Evolutionary conservation across 2,113 vertebrate species (phyloP), one percentile per base, ranked within the genome.

Genomic region (Gobius niger): DNA sequence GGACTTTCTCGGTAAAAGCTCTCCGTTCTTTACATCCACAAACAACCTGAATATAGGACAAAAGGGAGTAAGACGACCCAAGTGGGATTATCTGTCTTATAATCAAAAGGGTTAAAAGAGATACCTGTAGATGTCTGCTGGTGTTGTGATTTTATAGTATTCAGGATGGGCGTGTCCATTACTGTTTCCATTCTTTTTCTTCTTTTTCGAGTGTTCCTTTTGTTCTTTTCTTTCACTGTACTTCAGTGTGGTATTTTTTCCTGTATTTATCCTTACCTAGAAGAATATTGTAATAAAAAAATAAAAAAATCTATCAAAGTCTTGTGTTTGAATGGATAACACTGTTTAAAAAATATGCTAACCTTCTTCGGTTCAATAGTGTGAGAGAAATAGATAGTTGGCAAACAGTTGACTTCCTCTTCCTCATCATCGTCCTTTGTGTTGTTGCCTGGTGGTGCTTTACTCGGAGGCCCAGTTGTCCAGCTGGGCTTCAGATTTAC

Each of bases 191-290:
- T 92, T 97, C 85, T 92, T 98, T 71, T 95, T 95, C 82, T 98
- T 98, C 71, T 93, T 93, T 82, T 96, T 98, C 44, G 95, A 95
- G 79, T 96, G 95, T 64, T 96, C 96, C 81, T 93, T 93, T 76
- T 91, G 89, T 60, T 92, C 92, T 73, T 97, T 98, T 84, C 93
- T 94, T 73, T 99, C 96, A 14, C 97, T 98, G 87, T 96, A 98
- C 92, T 98, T 98, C 71, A 99, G 86, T 5, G 89, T 99, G 64
- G 96, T 98, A 89, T 99, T 99, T 90, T 95, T 98, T 42, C 96
- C 96, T 24, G 96, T 99, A 90, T 98, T 98, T 91, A 99, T 99
- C 87, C 98, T 95, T 73, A 98, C 96, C 97, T 99, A 87, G 47
- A 7, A 0, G 4, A 7, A 52, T 7, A 57, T 6, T 9, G 3